These are phyloP conservation scores for Pseudotriccus pelzelni DNA, from an alignment of 2,797 vertebrate species.

Conservation along the genomic window DNA sequence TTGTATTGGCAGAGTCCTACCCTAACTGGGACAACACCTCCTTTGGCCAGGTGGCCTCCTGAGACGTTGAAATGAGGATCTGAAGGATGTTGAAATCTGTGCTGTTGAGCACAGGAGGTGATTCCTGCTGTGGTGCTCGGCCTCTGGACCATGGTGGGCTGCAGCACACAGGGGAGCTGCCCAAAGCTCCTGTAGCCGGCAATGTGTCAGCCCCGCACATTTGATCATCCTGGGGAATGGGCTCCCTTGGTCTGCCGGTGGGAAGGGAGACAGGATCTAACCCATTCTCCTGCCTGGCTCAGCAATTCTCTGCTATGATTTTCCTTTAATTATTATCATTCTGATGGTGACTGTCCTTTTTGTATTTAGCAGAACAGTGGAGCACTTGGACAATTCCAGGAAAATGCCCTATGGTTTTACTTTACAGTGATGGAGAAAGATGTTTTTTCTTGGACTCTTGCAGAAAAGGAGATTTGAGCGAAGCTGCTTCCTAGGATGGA, in stretches of 20 bases:
- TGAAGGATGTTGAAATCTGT: neutral
- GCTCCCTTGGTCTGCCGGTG: neutral
- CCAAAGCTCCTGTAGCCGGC: neutral
- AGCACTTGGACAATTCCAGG: neutral
- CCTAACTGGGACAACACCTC: neutral
- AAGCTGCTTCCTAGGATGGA: neutral
- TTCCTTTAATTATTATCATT: neutral
- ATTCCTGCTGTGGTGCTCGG: neutral
- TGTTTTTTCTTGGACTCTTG: neutral
- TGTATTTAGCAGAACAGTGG: neutral
- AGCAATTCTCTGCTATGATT: neutral
- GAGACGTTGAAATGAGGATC: neutral
- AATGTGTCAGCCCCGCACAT: rapidly evolving
- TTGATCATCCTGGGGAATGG: neutral
- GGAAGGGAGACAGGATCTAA: neutral
- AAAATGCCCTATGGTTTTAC: neutral
- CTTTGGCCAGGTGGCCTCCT: neutral
- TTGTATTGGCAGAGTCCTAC: neutral
- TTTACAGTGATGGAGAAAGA: neutral
- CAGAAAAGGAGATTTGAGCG: neutral
- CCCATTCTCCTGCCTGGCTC: neutral
- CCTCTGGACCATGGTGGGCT: neutral
- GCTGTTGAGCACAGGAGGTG: neutral
- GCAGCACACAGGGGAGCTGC: neutral
- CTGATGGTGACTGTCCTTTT: neutral